Evolutionary conservation across 2,888 invertebrate genomes (phyloP), one percentile per base, ranked within the genome.

Genomic region (Bombyx huttoni): DNA sequence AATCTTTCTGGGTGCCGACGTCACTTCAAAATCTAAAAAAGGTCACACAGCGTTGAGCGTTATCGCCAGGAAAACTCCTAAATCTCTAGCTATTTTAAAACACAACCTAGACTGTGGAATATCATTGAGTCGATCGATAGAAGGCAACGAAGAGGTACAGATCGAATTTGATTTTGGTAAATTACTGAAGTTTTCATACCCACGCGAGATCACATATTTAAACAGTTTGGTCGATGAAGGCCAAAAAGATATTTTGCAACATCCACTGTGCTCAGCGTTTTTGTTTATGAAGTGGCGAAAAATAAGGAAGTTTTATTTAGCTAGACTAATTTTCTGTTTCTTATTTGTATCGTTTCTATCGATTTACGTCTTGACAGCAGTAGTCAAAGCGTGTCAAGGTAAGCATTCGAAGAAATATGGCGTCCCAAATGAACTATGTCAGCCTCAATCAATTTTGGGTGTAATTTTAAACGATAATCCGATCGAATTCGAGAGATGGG

Each of bases 281-380:
- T 85, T 96, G 8, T 94, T 96, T 76, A 91, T 96, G 68, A 96
- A 96, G 72, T 96, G 96, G 96, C 93, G 94, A 61, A 95, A 96
- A 78, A 96, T 96, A 65, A 90, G 96, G 54, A 95, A 95, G 73
- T 96, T 95, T 78, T 96, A 96, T 76, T 92, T 95, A 51, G 94
- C 93, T 0, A 89, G 95, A 55, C 88, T 96, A 55, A 89, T 95
- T 50, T 94, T 95, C 73, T 94, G 94, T 77, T 92, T 94, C 56
- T 88, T 94, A 24, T 96, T 95, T 74, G 94, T 96, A 50, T 80
- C 94, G 34, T 94, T 94, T 64, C 82, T 96, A 51, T 95, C 95
- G 1, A 88, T 93, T 46, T 96, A 95, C 75, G 95, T 94, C 1
- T 81, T 95, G 62, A 94, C 94, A 3, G 94, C 94, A 0, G 80